Evolutionary conservation across 2,113 vertebrate genomes (phyloP).

Genomic region (Erpornis zantholeuca): DNA sequence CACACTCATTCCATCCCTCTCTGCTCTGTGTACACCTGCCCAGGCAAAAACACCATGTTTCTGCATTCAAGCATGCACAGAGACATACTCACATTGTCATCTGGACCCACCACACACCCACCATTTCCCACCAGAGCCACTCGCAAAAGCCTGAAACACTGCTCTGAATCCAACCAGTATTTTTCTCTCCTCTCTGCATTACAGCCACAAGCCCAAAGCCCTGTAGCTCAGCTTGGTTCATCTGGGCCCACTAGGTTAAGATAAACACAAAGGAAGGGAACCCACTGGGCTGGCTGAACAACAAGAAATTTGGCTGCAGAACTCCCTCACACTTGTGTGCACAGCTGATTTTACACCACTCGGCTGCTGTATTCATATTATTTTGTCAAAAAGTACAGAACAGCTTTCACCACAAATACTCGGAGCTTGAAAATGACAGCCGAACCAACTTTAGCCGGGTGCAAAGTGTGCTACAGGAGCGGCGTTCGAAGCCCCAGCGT

Average conservation of each 20-base stretch:
- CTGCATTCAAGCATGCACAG: neutral
- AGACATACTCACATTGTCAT: neutral
- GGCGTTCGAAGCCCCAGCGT: neutral
- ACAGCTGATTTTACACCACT: conserved; percentile 30
- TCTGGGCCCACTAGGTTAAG: conserved; percentile 47
- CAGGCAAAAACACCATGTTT: neutral
- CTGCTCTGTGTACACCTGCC: neutral
- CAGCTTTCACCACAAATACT: conserved; percentile 17
- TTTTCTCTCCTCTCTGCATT: neutral
- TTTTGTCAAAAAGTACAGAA: conserved; percentile 26
- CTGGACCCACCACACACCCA: neutral
- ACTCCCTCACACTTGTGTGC: conserved; percentile 28
- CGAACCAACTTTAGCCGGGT: conserved; percentile 61
- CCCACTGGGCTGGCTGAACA: conserved; percentile 18
- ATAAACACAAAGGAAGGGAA: conserved; percentile 24
- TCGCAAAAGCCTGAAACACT: neutral
- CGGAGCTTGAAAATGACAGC: neutral
- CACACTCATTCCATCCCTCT: neutral
- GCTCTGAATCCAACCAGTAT: neutral
- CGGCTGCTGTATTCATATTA: neutral
- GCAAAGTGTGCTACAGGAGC: conserved; percentile 7
- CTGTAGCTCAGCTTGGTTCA: neutral
- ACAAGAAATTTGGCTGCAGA: neutral
- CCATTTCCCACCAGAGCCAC: neutral
- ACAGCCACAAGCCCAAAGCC: neutral